phyloP scores from a whole-genome alignment of 2,888 invertebrate species.

The Sinelater perroti region DNA sequence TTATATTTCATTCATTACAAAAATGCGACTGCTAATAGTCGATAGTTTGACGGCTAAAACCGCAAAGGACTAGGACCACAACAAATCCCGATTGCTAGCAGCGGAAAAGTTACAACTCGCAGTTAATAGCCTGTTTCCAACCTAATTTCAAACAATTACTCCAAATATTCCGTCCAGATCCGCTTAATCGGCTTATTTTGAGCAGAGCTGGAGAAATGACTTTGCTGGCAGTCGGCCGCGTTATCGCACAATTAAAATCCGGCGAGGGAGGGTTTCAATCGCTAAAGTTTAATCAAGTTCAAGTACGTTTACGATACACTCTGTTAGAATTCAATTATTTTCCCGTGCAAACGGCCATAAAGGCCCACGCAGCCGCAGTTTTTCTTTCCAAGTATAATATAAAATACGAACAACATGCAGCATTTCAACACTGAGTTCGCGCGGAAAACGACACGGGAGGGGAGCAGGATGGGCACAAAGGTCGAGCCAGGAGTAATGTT shows the following conservation, averaged over 20 bases:
- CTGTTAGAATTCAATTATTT: slow-evolving; percentile 32
- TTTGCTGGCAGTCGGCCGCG: slow-evolving; percentile 1
- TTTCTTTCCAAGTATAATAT: neutral
- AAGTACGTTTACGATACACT: slow-evolving; percentile 30
- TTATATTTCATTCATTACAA: too few species aligned
- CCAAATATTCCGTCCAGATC: slow-evolving; percentile 2
- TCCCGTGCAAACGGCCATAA: slow-evolving; percentile 10
- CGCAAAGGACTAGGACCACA: too few species aligned
- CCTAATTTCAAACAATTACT: slow-evolving; percentile 1
- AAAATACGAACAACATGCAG: slow-evolving; percentile 10
- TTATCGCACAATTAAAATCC: slow-evolving; percentile 28
- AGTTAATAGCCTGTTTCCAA: slow-evolving; percentile 3
- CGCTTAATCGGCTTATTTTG: slow-evolving; percentile 1
- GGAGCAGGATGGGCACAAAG: slow-evolving; percentile 4
- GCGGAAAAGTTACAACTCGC: too few species aligned
- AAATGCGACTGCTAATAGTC: too few species aligned
- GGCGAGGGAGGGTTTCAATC: slow-evolving; percentile 19
- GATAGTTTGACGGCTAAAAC: too few species aligned
- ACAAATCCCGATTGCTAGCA: too few species aligned
- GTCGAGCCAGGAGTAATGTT: neutral
- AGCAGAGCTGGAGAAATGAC: slow-evolving; percentile 4
- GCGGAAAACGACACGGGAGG: neutral
- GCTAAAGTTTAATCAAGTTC: slow-evolving; percentile 25
- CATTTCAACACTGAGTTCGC: neutral
- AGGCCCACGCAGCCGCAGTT: slow-evolving; percentile 2